phyloP scores from a whole-genome alignment of 2,888 invertebrate genomes.

The Apodemia duryi region DNA sequence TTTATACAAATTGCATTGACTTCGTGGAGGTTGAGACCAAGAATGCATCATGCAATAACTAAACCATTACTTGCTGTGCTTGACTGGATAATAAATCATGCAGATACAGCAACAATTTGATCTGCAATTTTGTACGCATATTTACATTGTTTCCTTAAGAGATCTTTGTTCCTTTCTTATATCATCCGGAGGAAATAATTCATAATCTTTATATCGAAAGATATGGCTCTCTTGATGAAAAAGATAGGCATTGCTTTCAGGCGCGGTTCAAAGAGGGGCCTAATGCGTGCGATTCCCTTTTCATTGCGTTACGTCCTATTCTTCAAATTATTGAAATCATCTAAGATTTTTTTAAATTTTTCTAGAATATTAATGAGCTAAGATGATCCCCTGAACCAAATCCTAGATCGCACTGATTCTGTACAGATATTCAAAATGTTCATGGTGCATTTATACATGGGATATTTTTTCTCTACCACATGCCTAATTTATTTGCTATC shows the following conservation, averaged over 20 bases:
- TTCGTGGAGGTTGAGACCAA: neutral
- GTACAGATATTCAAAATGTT: too few species aligned
- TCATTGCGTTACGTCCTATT: too few species aligned
- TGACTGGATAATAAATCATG: constrained; percentile 5
- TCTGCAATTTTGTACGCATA: constrained; percentile 3
- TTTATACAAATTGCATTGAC: neutral
- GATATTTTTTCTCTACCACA: too few species aligned
- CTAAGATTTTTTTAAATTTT: too few species aligned
- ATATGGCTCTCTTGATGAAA: neutral
- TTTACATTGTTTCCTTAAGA: constrained; percentile 4
- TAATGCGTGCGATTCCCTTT: too few species aligned
- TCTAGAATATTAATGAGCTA: too few species aligned
- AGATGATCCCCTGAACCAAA: too few species aligned
- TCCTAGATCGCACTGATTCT: too few species aligned
- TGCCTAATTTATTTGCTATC: too few species aligned
- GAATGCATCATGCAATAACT: neutral
- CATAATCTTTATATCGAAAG: neutral
- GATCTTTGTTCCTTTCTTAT: neutral
- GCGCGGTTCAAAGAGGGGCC: too few species aligned
- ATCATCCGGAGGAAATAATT: neutral
- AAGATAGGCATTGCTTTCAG: neutral
- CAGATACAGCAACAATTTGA: neutral
- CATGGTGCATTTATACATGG: too few species aligned
- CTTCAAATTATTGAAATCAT: too few species aligned
- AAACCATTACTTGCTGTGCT: constrained; percentile 2